Base-by-base conservation (phyloP, 2,113 vertebrate species). In the Cyanistes caeruleus region DNA sequence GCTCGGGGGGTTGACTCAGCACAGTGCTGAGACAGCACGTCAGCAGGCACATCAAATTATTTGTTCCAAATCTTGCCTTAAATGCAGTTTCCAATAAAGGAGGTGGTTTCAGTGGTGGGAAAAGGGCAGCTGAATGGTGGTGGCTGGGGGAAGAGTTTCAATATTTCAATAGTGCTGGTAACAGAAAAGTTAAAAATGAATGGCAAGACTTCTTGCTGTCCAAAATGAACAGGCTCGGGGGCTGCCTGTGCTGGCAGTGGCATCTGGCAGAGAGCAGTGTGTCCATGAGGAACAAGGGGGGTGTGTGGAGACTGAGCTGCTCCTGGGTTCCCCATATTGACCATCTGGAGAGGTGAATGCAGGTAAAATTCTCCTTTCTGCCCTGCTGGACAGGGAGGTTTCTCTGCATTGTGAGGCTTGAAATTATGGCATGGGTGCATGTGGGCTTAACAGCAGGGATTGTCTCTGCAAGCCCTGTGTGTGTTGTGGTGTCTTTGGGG, bases 161-260 rank as follows among this genome's bases (percentile, higher is more conserved):
- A 0, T 92, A 30, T 88, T 90, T 25, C 55, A 7, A 1, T 20
- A 13, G 23, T 39, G 53, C 78, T 75, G 33, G 28, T 69, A 53
- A 75, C 83, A 39, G 31, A 30, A 49, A 80, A 52, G 48, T 37
- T 28, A 79, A 70, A 86, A 43, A 35, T 25, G 11, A n/a, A 27
- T 7, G 43, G 33, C 17, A 30, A 1, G 28, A 4, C 12, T 74
- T 37, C 6, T 33, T 15, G 2, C 15, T 58, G 37, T 58, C n/a
- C 8, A 19, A 43, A 72, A 14, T 0, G 3, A 23, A 1, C 7
- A 23, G 67, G 39, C 51, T 10, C 4, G 0, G 60, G n/a, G 46
- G 30, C 49, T 67, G 7, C 10, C 9, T 22, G 2, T 11, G 30
- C 28, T 69, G 78, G 69, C 74, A 43, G 35, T 1, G 31, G 15